Base-by-base conservation (phyloP, 2,113 vertebrate species). In the Clinocottus analis region DNA sequence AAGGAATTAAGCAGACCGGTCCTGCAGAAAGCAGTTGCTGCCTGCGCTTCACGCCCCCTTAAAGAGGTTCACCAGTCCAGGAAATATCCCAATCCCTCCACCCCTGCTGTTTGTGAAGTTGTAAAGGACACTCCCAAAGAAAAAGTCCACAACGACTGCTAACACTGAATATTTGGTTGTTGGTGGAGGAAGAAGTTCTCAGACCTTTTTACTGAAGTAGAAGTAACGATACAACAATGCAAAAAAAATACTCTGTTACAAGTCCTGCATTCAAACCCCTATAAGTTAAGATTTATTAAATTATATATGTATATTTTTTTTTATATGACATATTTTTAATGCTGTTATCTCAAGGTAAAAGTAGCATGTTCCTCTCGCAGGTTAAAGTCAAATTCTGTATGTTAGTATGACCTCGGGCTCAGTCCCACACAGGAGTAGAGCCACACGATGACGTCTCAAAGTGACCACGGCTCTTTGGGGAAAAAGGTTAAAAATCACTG, bases 1-100 rank as follows among this genome's bases (percentile, higher is more conserved):
- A 53, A 82, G 61, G 87, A 86, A 93, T 94, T 92, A 93, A 71
- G 68, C 74, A 37, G 72, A 74, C n/a, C 41, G 13, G 63, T 47
- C 65, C 65, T 64, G 49, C 65, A 53, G 60, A 83, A 60, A 75
- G 79, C 60, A 60, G 81, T 33, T 58, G 74, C 80, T 78, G 70
- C 82, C 80, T 53, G 17, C 60, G 73, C 65, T 84, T 86, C 85
- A 90, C 75, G 60, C 84, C 68, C 77, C 43, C 41, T 69, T 51
- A 61, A 61, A 79, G 55, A 76, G 37, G 37, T 35, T 67, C 45
- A 70, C 43, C 13, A 76, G 45, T 62, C 35, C 70, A 80, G 75
- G 69, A 79, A 82, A 81, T 61, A 63, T 71, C 72, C 47, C 33
- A 6, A 25, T 29, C 11, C 60, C 65, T 63, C 43, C 5, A 41